These are phyloP conservation scores for Phenacoccus solenopsis DNA, from an alignment of 1,140 invertebrate species.

Conservation along the genomic window DNA sequence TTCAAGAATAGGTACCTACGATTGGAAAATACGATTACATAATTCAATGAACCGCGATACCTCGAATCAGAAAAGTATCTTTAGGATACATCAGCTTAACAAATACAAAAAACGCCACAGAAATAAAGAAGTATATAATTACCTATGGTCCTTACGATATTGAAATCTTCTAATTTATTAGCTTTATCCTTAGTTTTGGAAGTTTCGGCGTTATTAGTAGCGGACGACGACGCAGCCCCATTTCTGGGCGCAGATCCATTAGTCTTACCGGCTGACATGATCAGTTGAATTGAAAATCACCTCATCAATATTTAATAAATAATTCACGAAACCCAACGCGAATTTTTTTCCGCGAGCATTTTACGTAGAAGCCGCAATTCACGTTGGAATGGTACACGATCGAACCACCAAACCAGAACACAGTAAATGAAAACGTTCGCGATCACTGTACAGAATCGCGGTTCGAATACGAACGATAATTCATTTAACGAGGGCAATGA, in stretches of 20 bases:
- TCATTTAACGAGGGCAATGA: slow-evolving; percentile 1
- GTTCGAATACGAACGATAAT: neutral
- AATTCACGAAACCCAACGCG: neutral
- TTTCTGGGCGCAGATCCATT: neutral
- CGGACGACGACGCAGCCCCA: neutral
- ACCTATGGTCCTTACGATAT: neutral
- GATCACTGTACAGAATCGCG: neutral
- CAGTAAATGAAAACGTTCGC: neutral
- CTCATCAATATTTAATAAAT: neutral
- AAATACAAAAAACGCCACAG: too few species aligned
- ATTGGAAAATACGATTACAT: too few species aligned
- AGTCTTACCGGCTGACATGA: neutral
- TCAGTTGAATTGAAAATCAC: neutral
- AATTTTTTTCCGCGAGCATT: neutral
- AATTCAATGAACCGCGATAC: too few species aligned
- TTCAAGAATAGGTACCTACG: too few species aligned
- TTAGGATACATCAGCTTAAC: too few species aligned
- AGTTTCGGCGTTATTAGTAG: neutral
- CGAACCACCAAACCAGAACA: neutral
- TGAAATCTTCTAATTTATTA: neutral
- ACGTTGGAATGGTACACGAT: neutral
- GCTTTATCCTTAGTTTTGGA: neutral
- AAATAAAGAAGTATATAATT: too few species aligned
- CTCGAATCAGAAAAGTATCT: too few species aligned
- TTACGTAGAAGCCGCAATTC: neutral